Base-by-base conservation (phyloP, 2,888 invertebrate genomes). In the Stenichneumon culpator region DNA sequence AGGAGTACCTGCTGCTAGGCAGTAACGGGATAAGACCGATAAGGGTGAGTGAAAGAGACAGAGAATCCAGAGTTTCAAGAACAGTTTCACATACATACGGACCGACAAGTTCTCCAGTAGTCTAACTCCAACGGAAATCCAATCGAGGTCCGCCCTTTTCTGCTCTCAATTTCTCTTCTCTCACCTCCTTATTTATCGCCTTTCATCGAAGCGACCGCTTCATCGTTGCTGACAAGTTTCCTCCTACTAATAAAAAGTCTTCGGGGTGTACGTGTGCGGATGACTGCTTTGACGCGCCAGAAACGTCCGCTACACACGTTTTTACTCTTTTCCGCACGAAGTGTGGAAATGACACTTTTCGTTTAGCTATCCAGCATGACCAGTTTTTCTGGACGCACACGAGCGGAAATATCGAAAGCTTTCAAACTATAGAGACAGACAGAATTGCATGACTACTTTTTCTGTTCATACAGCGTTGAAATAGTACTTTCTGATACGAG, bases 101-200 rank as follows among this genome's bases (percentile, higher is more conserved):
- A 65, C 78, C 5, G 25, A 44, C 22, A 79, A 84, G 83, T 83
- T 86, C 84, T 75, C 78, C 68, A 25, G 79, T 57, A 77, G 82
- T 86, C 82, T 75, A 86, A 82, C 87, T 83, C 67, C 32, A 84
- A 75, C 79, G 70, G 82, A 86, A 88, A 90, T 89, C 86, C 86
- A 89, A 90, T 90, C 87, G 87, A 73, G 80, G 63, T 69, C 74
- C 65, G 60, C 36, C 65, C n/a, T 39, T 54, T 65, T 72, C 65
- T 60, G 11, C 72, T 67, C 72, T 65, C 72, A 36, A 63, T 72
- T 39, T 67, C 44, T 70, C 82, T 74, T 82, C 69, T 67, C 50
- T 60, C 79, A 60, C 57, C 83, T 87, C 80, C 83, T 88, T 89
- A 89, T 90, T 90, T 90, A 90, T 89, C 87, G 88, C 83, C 86